phyloP scores from a whole-genome alignment of 2,888 invertebrate genomes.

The Charanyca ferruginea region DNA sequence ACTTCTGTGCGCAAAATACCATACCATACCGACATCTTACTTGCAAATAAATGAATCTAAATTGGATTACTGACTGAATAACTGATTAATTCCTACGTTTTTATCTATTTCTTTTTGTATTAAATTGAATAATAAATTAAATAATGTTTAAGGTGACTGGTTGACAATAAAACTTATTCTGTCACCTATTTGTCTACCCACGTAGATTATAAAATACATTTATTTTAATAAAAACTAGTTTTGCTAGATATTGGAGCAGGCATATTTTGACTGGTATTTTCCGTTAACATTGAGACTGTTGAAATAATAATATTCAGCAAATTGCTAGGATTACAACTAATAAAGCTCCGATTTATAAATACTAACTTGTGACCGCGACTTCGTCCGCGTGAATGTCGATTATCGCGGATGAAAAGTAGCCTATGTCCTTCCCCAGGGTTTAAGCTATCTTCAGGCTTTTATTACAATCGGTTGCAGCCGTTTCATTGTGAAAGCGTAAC shows the following conservation, averaged over 20 bases:
- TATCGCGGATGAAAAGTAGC: too few species aligned
- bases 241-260: neutral
- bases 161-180: slow-evolving; percentile 22
- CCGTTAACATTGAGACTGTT: too few species aligned
- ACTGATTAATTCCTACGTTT: slow-evolving; percentile 8
- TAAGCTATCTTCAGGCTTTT: too few species aligned
- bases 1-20: too few species aligned
- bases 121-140: slow-evolving; percentile 7
- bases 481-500: too few species aligned
- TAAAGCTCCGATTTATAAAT: too few species aligned
- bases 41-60: slow-evolving; percentile 27
- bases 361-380: too few species aligned
- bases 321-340: too few species aligned
- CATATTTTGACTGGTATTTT: neutral
- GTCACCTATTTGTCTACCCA: slow-evolving; percentile 43
- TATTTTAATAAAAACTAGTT: slow-evolving; percentile 16
- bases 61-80: slow-evolving; percentile 28
- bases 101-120: slow-evolving; percentile 6
- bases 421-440: too few species aligned
- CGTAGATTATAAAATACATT: slow-evolving; percentile 7
- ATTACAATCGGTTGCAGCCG: too few species aligned
- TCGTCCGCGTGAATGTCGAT: too few species aligned
- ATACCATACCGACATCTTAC: neutral
- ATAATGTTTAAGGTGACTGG: slow-evolving; percentile 7
- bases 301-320: too few species aligned